Evolutionary conservation across 2,113 vertebrate species (phyloP).

Genomic region (Oryzias javanicus): DNA sequence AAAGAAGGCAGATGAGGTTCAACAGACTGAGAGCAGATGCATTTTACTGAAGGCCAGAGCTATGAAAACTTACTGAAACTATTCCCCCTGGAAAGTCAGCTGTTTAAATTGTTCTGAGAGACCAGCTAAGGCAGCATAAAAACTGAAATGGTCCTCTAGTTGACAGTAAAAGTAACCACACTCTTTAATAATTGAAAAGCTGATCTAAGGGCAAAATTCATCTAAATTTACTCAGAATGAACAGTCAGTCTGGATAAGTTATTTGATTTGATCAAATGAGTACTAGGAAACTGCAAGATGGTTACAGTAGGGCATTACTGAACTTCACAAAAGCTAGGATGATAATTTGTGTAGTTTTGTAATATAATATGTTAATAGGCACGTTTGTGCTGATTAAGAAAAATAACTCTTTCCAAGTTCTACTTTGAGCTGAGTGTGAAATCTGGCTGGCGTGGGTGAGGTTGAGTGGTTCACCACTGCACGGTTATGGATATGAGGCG

Average conservation of each 20-base stretch:
- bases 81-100: conserved; percentile 35
- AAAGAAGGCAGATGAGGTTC: background rate
- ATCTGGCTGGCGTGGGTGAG: conserved; percentile 43
- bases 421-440: conserved; percentile 54
- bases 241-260: background rate
- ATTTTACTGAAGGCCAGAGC: conserved; percentile 41
- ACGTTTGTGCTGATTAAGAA: conserved; percentile 33
- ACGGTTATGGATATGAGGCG: conserved; percentile 47
- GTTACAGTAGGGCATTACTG: conserved; percentile 32
- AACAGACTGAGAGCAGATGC: conserved; percentile 3
- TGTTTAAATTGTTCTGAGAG: conserved; percentile 31
- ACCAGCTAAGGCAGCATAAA: conserved; percentile 24
- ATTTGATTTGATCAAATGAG: conserved; percentile 23
- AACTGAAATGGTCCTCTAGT: conserved; percentile 13
- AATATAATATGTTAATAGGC: conserved; percentile 4
- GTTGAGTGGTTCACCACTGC: conserved; percentile 51
- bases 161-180: conserved; percentile 20
- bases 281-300: conserved; percentile 9
- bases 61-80: conserved; percentile 34
- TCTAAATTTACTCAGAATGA: conserved; percentile 11
- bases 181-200: conserved; percentile 10
- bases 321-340: conserved; percentile 35
- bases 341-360: conserved; percentile 21
- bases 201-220: conserved; percentile 1
- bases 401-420: conserved; percentile 10